Conservation (phyloP, 2,888 invertebrate genomes). For the Scrobipalpa costella region DNA sequence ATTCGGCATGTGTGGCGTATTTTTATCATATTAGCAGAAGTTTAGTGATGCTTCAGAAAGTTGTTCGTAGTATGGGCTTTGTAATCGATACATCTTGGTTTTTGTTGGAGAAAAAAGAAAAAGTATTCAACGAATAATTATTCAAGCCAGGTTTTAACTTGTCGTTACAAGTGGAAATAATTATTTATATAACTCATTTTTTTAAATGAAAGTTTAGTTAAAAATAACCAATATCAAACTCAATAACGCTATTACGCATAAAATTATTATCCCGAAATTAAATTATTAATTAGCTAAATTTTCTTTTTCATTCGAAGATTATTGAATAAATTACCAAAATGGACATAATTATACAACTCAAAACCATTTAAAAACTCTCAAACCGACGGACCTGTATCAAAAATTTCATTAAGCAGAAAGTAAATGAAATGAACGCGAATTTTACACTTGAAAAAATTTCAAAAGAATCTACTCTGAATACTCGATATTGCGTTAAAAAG, state of each 20-base stretch:
- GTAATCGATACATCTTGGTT: neutral
- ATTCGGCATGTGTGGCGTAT: slow-evolving; percentile 37
- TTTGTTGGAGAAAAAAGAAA: neutral
- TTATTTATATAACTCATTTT: too few relatives aligned
- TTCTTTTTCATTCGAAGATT: neutral
- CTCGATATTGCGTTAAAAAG: slow-evolving; percentile 65
- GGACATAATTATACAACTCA: slow-evolving; percentile 6
- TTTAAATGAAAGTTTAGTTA: too few relatives aligned
- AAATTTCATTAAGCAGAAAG: slow-evolving; percentile 70
- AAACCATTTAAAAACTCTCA: slow-evolving; percentile 8
- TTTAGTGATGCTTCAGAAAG: too few relatives aligned
- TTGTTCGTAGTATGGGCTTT: neutral
- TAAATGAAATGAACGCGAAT: slow-evolving; percentile 69
- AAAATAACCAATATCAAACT: too few relatives aligned
- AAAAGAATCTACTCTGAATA: slow-evolving; percentile 64
- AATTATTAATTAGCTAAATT: neutral
- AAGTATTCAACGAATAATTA: too few relatives aligned
- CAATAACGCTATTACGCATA: neutral
- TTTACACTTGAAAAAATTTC: slow-evolving; percentile 69
- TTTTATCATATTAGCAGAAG: slow-evolving; percentile 2
- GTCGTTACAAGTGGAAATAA: too few relatives aligned
- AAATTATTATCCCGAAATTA: neutral
- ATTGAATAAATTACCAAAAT: slow-evolving; percentile 18
- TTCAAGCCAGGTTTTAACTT: too few relatives aligned
- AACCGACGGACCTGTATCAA: slow-evolving; percentile 47